Evolutionary conservation across 2,113 vertebrate species (phyloP).

Genomic region (Pluvialis apricaria): DNA sequence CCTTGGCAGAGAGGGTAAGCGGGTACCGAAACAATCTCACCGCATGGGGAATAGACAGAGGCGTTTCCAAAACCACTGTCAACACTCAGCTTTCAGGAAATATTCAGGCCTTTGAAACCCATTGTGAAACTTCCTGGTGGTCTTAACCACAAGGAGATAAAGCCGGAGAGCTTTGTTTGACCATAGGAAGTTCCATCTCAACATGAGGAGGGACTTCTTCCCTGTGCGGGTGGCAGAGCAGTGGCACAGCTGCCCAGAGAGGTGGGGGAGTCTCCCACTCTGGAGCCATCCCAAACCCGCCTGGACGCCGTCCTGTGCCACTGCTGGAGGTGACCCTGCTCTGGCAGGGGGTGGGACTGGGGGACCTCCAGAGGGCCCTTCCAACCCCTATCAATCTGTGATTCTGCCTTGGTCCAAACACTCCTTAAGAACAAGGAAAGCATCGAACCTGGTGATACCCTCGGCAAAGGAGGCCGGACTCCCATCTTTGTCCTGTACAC

Average conservation of each 20-base stretch:
- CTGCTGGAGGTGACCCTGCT: no score
- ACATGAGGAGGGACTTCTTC: no score
- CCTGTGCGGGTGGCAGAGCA: no score
- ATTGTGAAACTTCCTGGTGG: background rate
- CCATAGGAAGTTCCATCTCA: no score
- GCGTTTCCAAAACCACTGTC: background rate
- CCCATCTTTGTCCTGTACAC: background rate
- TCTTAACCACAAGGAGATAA: background rate
- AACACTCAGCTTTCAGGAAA: background rate
- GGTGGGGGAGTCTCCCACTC: no score
- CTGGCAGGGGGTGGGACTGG: no score
- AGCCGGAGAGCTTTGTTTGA: background rate
- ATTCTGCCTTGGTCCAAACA: background rate
- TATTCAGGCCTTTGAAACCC: background rate
- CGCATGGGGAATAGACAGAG: accelerated
- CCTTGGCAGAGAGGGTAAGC: background rate
- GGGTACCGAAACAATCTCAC: background rate
- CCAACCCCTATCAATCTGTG: no score
- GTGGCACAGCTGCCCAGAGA: no score
- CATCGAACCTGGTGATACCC: background rate
- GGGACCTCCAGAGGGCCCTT: no score
- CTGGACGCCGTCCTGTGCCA: no score
- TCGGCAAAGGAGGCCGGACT: background rate
- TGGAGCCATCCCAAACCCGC: no score
- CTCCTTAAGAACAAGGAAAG: background rate